A percentile compares a stretch with the other conserved stretches of the same genome.
Evolutionary conservation across 2,113 vertebrate genomes (phyloP).

Genomic region (Copsychus sechellarum): DNA sequence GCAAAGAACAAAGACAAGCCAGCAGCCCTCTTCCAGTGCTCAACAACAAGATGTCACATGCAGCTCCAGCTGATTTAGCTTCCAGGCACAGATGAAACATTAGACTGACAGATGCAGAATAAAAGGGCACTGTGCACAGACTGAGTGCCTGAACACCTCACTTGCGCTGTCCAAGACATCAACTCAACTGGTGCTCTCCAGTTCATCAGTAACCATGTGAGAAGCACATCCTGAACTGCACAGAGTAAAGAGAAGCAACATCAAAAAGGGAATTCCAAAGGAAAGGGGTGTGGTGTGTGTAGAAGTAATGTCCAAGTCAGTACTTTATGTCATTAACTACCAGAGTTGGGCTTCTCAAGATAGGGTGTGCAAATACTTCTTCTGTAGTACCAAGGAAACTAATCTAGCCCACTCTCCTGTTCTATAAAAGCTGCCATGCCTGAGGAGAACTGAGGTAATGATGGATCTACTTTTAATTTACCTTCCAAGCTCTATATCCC

Average conservation of each 20-base stretch:
- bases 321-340: background rate
- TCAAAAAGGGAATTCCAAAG: background rate
- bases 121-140: background rate
- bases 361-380: background rate
- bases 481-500: background rate
- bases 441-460: background rate
- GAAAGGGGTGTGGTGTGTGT: background rate
- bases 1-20: background rate
- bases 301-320: background rate
- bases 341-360: background rate
- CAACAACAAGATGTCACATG: background rate
- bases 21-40: background rate
- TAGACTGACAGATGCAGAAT: background rate
- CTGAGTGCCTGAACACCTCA: fast-evolving
- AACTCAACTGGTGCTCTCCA: background rate
- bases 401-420: background rate
- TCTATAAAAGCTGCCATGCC: background rate
- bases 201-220: background rate
- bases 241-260: background rate
- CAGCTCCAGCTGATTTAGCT: background rate
- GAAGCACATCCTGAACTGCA: background rate
- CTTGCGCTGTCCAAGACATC: background rate
- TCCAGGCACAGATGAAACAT: background rate
- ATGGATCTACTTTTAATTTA: background rate
- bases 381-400: background rate